phyloP scores from a whole-genome alignment of 2,888 invertebrate species.

The Acanthopleura granulata region DNA sequence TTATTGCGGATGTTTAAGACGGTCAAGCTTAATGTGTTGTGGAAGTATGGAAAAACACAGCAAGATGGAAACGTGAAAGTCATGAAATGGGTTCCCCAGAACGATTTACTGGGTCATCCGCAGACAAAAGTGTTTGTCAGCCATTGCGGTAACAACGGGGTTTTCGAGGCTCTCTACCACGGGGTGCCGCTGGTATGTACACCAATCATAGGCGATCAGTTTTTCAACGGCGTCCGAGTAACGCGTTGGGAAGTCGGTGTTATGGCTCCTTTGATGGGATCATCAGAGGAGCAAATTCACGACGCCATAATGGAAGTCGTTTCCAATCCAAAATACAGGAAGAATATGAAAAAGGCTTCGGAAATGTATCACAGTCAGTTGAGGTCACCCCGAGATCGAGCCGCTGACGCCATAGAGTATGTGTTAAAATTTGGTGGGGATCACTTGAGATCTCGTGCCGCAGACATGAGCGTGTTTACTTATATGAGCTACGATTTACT shows the following conservation, averaged over 20 bases:
- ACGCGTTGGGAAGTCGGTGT: constrained; percentile 37
- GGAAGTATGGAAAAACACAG: not conserved
- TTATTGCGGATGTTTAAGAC: not conserved
- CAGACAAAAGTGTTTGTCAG: constrained; percentile 44
- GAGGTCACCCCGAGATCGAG: constrained; percentile 36
- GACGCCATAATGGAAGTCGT: constrained; percentile 31
- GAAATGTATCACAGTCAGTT: constrained; percentile 30
- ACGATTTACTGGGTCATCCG: constrained; percentile 43
- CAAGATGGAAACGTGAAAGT: constrained; percentile 27
- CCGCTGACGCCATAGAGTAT: constrained; percentile 49
- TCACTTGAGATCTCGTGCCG: constrained; percentile 39
- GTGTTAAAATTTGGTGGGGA: constrained; percentile 45
- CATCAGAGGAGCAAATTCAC: constrained; percentile 30
- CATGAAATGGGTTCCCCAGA: constrained; percentile 44
- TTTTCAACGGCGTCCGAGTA: constrained; percentile 35
- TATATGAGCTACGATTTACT: not conserved
- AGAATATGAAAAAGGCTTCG: constrained; percentile 34
- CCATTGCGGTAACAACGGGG: constrained; percentile 48
- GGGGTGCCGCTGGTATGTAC: constrained; percentile 47
- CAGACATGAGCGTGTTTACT: constrained; percentile 15
- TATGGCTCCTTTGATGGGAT: constrained; percentile 27
- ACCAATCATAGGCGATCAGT: constrained; percentile 42
- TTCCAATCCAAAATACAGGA: constrained; percentile 27
- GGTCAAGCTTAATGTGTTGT: not conserved
- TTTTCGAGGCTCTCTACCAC: constrained; percentile 45